Evolutionary conservation across 1,140 invertebrate species (phyloP).

Genomic region (Papilio glaucus): DNA sequence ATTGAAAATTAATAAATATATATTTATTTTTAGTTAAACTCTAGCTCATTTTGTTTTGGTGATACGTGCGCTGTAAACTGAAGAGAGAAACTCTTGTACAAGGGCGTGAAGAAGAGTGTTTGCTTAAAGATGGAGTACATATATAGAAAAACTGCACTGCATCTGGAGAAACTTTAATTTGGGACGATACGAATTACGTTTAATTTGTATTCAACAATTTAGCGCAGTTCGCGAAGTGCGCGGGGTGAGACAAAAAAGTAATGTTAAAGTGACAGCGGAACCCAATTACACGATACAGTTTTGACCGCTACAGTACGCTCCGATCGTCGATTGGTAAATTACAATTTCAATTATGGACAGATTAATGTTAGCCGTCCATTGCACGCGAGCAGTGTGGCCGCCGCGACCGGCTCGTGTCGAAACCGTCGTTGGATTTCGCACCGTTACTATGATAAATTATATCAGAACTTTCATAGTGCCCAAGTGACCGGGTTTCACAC

Average conservation of each 20-base stretch:
- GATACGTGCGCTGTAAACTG: too few species aligned
- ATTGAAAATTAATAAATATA: too few species aligned
- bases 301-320: slow-evolving; percentile 7
- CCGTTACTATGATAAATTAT: slow-evolving; percentile 16
- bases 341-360: slow-evolving; percentile 29
- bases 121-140: too few species aligned
- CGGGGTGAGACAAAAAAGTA: neutral
- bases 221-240: neutral
- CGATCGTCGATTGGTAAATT: slow-evolving; percentile 18
- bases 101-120: too few species aligned
- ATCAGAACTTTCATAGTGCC: slow-evolving; percentile 1
- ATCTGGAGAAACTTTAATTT: neutral
- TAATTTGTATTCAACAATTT: neutral
- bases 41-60: too few species aligned
- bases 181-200: neutral
- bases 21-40: too few species aligned
- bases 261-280: slow-evolving; percentile 10
- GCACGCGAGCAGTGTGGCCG: slow-evolving; percentile 5
- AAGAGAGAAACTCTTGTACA: too few species aligned
- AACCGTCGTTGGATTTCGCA: slow-evolving; percentile 13
- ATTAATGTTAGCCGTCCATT: slow-evolving; percentile 27
- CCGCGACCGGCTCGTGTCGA: neutral
- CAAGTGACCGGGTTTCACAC: slow-evolving; percentile 15
- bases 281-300: slow-evolving; percentile 17
- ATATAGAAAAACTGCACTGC: too few species aligned